Base-by-base conservation (phyloP, 1,140 invertebrate genomes). In the Aphaenogaster rudis region DNA sequence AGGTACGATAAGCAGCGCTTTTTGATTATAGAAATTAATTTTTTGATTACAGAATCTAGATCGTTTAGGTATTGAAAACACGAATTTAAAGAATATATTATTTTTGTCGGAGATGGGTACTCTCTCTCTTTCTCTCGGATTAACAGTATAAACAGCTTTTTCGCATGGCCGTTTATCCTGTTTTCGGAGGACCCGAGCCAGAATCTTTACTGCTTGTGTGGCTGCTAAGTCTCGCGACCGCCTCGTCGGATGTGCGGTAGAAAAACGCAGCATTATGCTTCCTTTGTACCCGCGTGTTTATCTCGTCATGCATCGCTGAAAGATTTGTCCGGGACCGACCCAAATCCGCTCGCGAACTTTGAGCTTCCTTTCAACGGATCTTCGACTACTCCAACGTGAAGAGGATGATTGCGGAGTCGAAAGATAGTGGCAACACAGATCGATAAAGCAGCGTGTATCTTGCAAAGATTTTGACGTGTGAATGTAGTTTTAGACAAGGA, bases 261-360 rank as follows among this genome's bases (percentile, higher is more conserved):
- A 84, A 84, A 84, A 84, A 84, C 80, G 80, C 57, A 50, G 54
- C 42, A 76, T 84, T 84, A 84, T 50, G 42, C 33, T 76, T 74
- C 69, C 69, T 84, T 84, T 84, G 80, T 81, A 17, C n/a, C 5
- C 69, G 42, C 84, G 74, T 89, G 61, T 90, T 89, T 90, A 90
- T 89, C 79, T 89, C 84, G 63, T 81, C 88, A 89, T 74, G 79
- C 63, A 77, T 90, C 88, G 66, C 71, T 81, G 74, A 87, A 87
- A 89, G 71, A 90, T 90, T 90, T 77, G 84, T 86, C 50, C 54
- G 39, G 57, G 64, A 52, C 57, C 59, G 77, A 89, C 88, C 64
- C 71, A 89, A 64, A 90, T 90, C 77, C 54, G 54, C 42, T 71
- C 33, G 45, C 69, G 21, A 89, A 89, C 79, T 89, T 84, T 82